Percentiles rank a stretch among this genome's conserved stretches.
These are phyloP conservation scores for Lasioglossum lativentre DNA, from an alignment of 2,888 invertebrate species.

Conservation along the genomic window DNA sequence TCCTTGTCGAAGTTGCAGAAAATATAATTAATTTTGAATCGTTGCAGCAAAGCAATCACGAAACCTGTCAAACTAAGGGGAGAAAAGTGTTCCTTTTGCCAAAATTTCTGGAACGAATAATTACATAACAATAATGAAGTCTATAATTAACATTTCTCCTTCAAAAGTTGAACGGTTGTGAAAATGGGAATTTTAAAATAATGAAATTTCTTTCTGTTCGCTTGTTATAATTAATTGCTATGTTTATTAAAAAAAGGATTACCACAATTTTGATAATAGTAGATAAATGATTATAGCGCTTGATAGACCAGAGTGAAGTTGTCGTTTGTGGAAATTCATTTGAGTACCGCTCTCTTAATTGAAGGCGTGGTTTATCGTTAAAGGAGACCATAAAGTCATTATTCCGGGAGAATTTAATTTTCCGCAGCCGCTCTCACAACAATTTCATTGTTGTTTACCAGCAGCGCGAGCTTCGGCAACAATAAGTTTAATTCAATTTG, in stretches of 20 bases:
- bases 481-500: background rate
- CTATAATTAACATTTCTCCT: background rate
- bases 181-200: background rate
- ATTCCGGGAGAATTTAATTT: background rate
- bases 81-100: background rate
- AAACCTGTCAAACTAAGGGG: background rate
- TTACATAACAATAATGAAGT: background rate
- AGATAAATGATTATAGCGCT: too few species aligned
- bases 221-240: background rate
- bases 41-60: background rate
- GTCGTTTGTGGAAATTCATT: background rate
- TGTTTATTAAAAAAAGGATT: background rate
- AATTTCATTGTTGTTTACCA: background rate
- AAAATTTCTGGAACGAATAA: too few species aligned
- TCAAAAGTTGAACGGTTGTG: background rate
- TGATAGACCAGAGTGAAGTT: too few species aligned
- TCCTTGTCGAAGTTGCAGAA: fast-evolving
- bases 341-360: background rate
- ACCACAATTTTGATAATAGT: background rate
- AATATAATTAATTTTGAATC: background rate
- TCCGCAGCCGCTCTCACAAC: background rate
- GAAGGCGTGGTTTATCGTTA: slow-evolving; percentile 2
- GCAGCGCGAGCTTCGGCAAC: background rate
- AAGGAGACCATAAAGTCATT: background rate
- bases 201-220: background rate